A percentile compares a stretch with the other conserved stretches of the same genome.
phyloP scores from a whole-genome alignment of 2,888 invertebrate species.

The Lycophotia porphyrea region DNA sequence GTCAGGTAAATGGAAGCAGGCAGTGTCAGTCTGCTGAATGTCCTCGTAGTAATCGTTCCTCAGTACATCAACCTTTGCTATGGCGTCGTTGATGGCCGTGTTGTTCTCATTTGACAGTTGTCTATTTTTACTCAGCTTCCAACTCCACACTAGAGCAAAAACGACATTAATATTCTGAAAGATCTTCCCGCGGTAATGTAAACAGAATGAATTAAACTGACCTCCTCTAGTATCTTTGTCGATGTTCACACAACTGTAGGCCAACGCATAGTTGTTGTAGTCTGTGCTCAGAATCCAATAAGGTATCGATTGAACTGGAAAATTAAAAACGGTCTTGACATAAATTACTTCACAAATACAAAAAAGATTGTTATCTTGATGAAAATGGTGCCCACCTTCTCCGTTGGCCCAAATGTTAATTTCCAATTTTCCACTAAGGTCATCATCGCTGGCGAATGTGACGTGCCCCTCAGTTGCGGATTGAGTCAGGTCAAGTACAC shows the following conservation, averaged over 20 bases:
- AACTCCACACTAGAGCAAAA: constrained; percentile 68
- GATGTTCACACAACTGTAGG: constrained; percentile 90
- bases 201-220: constrained; percentile 53
- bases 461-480: constrained; percentile 65
- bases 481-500: constrained; percentile 70
- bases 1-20: constrained; percentile 80
- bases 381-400: constrained; percentile 11
- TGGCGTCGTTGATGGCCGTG: constrained; percentile 71
- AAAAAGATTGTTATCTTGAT: constrained; percentile 55
- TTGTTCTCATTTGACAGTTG: constrained; percentile 66
- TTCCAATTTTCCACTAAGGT: constrained; percentile 71
- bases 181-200: background rate
- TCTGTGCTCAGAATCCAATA: constrained; percentile 87
- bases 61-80: constrained; percentile 71
- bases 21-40: constrained; percentile 72
- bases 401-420: constrained; percentile 64
- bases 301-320: constrained; percentile 72
- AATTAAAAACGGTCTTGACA: background rate
- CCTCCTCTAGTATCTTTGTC: constrained; percentile 69
- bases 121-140: constrained; percentile 80
- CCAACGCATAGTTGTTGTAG: constrained; percentile 90
- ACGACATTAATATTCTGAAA: background rate
- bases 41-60: constrained; percentile 74
- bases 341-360: background rate
- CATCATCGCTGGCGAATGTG: constrained; percentile 66